Base-by-base conservation (phyloP, 2,888 invertebrate genomes). In the Calameuta pallipes region DNA sequence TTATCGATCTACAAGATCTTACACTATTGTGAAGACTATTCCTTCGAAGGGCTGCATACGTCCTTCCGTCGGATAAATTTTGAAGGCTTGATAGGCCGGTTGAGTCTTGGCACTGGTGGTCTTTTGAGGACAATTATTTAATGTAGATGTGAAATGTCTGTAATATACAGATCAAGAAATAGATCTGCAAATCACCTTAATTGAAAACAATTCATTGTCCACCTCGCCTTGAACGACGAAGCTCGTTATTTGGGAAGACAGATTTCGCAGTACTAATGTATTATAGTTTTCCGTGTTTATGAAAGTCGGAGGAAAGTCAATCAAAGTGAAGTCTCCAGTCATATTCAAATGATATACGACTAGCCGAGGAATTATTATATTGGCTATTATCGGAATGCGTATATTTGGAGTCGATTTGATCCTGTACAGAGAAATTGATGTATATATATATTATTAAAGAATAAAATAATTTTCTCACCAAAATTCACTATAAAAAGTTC, bases 261-360 rank as follows among this genome's bases (percentile, higher is more conserved):
- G 79, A 85, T 93, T 93, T 80, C 89, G 86, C 1, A 93, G 85
- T 3, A 92, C 82, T 6, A 93, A 81, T 12, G 90, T 90, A 80
- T 90, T 89, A 36, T 87, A 89, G 37, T 85, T 86, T n/a, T 82
- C 80, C 1, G 91, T 89, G 3, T 92, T 92, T 36, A 88, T 87
- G 80, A 92, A 92, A 0, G 92, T 92, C 37, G 85, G 86, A 0
- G 91, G 88, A 82, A 93, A 93, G 81, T 92, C 90, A 1, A 93
- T 83, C 33, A 93, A 84, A 6, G 91, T 91, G 75, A 92, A 90
- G 73, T 91, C 90, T 3, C 88, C 88, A 11, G 88, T 89, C 0
- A 88, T 84, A 41, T 91, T 88, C 0, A 91, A 91, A 84, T 92
- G 91, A 68, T 89, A 84, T 3, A 92, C 83, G 3, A 87, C 81